Base-by-base conservation (phyloP, 2,888 invertebrate genomes). In the Eilema depressum region DNA sequence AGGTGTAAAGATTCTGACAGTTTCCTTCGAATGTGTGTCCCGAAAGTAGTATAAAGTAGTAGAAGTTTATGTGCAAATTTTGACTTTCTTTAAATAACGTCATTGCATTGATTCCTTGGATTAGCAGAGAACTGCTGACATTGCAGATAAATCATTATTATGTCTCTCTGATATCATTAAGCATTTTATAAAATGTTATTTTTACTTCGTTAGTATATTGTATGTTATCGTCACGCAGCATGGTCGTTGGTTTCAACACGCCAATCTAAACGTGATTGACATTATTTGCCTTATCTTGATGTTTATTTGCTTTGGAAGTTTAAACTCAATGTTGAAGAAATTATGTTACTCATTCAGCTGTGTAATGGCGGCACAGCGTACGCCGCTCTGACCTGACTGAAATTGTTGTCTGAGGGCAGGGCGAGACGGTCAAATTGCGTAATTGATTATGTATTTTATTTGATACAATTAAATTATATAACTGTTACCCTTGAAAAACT, bases 231-330 rank as follows among this genome's bases (percentile, higher is more conserved):
- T 72, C 81, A 83, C 71, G 74, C 56, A 69, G 79, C 64, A 23
- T n/a, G 10, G 70, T 53, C 14, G 66, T 66, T 68, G 73, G 57
- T 33, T 63, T 66, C 66, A 71, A 72, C 77, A 81, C 68, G 79
- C 75, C 77, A 70, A 23, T 68, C 23, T 59, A 66, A 79, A 77
- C 81, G 75, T 83, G 83, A 79, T 74, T 73, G 66, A 63, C 63
- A 73, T 77, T 75, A 78, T 75, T 71, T 66, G 66, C 26, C 77
- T 81, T 83, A 79, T 75, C 75, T 20, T 8, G 20, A 59, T 47
- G 47, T 67, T 63, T 53, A 66, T 63, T 20, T 33, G 26, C 70
- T 70, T 72, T 63, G 33, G 61, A 2, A 69, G 70, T 56, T 33
- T 26, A 60, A 41, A 63, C 60, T 53, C 30, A 14, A 57, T 33